These are phyloP conservation scores for Tinea pellionella DNA, from an alignment of 2,888 invertebrate genomes.

Conservation along the genomic window DNA sequence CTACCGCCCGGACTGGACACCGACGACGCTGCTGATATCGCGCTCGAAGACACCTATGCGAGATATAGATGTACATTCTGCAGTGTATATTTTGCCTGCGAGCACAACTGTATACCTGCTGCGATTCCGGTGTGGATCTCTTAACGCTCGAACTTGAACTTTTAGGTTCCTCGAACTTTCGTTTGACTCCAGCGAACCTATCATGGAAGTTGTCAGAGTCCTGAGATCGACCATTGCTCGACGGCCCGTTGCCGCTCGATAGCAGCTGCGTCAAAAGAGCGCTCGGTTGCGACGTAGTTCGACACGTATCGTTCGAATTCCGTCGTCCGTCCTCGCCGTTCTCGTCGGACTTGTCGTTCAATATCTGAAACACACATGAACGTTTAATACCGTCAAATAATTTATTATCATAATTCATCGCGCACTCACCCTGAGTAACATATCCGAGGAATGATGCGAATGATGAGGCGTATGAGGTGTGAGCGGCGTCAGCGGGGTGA, in stretches of 20 bases:
- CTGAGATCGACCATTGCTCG: conserved; percentile 42
- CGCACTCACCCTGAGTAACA: conserved; percentile 62
- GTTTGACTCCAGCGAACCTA: conserved; percentile 45
- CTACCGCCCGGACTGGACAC: conserved; percentile 35
- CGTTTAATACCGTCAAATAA: not conserved
- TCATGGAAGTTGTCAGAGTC: conserved; percentile 48
- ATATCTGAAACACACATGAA: conserved; percentile 62
- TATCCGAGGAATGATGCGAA: conserved; percentile 32
- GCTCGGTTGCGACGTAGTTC: conserved; percentile 50
- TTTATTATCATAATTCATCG: not conserved
- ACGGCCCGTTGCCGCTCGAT: conserved; percentile 46
- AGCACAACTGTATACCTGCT: conserved; percentile 45
- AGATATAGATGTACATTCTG: not conserved
- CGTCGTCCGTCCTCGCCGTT: conserved; percentile 75
- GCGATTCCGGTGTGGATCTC: conserved; percentile 63
- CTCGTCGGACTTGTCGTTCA: conserved; percentile 86
- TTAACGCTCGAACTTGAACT: conserved; percentile 71
- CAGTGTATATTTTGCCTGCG: not conserved
- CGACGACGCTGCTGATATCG: conserved; percentile 61
- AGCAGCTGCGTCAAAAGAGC: conserved; percentile 66
- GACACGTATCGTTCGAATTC: conserved; percentile 34
- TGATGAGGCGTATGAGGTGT: conserved; percentile 26
- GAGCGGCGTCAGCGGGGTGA: conserved; percentile 21
- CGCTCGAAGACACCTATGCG: conserved; percentile 67
- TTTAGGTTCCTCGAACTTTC: conserved; percentile 68